Conservation (phyloP, 2,797 vertebrate species). For the Ara ararauna region DNA sequence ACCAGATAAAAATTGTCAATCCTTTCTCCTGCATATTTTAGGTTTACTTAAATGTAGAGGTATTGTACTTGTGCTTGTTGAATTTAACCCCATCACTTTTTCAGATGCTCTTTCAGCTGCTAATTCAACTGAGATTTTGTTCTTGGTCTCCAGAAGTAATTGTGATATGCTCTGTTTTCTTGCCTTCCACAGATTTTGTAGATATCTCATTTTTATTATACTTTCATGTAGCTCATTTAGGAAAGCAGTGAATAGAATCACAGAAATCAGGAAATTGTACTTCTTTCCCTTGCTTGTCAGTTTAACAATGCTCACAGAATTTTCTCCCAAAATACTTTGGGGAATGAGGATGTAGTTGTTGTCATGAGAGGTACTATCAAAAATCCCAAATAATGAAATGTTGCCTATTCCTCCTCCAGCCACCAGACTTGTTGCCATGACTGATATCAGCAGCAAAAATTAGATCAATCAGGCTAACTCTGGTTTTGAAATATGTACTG, state of each 20-base stretch:
- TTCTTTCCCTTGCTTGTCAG: neutral
- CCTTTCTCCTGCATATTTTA: neutral
- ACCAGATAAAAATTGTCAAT: too few relatives aligned
- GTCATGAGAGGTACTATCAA: neutral
- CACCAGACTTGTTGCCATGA: neutral
- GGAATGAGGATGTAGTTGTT: neutral
- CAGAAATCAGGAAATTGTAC: neutral
- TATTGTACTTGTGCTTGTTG: neutral
- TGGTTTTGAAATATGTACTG: neutral
- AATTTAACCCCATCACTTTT: neutral
- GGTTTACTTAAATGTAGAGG: fast-evolving
- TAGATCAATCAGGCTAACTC: too few relatives aligned
- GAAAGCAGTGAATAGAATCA: neutral
- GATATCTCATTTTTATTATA: neutral
- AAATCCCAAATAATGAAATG: neutral
- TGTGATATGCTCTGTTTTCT: neutral
- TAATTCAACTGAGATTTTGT: neutral
- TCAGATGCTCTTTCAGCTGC: neutral
- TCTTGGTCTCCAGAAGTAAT: neutral
- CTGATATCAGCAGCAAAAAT: neutral
- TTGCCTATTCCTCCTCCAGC: neutral
- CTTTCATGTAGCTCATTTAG: neutral
- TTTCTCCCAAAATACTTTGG: neutral
- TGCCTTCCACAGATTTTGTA: neutral
- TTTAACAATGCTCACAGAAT: neutral